Evolutionary conservation across 1,140 invertebrate genomes (phyloP).

Genomic region (Lanistes nyassanus): DNA sequence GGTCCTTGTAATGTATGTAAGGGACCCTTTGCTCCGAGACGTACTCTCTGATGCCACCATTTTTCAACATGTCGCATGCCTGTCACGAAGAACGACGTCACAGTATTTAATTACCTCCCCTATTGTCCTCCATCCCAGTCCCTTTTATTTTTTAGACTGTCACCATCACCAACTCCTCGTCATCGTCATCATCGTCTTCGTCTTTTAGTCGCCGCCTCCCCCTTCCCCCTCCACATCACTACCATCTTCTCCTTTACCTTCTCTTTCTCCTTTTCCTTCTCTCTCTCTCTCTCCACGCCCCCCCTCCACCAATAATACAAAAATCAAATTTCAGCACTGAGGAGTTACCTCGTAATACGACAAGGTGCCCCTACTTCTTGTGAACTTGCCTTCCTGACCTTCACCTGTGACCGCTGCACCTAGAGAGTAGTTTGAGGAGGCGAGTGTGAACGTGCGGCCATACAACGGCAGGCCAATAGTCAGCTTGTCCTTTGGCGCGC

Average conservation of each 20-base stretch:
- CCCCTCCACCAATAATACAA: too few species aligned
- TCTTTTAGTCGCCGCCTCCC: too few species aligned
- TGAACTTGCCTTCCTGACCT: too few species aligned
- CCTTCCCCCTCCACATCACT: too few species aligned
- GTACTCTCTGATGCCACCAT: conserved; percentile 29
- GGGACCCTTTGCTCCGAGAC: conserved; percentile 75
- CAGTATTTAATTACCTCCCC: neutral
- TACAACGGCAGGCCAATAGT: conserved; percentile 88
- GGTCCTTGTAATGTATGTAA: conserved; percentile 80
- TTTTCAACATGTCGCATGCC: conserved; percentile 41
- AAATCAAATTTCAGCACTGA: too few species aligned
- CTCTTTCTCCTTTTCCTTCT: too few species aligned
- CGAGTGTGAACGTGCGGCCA: conserved; percentile 37
- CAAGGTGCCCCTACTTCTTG: too few species aligned
- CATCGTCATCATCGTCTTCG: too few species aligned
- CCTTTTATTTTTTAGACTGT: neutral
- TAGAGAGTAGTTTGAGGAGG: conserved; percentile 7
- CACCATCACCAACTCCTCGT: too few species aligned
- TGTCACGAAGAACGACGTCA: neutral
- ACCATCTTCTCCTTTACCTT: too few species aligned
- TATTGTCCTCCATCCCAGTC: neutral
- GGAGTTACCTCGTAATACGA: too few species aligned
- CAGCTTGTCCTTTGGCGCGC: conserved; percentile 93
- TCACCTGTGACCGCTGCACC: conserved; percentile 24
- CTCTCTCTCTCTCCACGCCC: too few species aligned